Percentiles rank a stretch among this genome's conserved stretches.
phyloP scores from a whole-genome alignment of 2,113 vertebrate genomes.

The Limnothrissa miodon region DNA sequence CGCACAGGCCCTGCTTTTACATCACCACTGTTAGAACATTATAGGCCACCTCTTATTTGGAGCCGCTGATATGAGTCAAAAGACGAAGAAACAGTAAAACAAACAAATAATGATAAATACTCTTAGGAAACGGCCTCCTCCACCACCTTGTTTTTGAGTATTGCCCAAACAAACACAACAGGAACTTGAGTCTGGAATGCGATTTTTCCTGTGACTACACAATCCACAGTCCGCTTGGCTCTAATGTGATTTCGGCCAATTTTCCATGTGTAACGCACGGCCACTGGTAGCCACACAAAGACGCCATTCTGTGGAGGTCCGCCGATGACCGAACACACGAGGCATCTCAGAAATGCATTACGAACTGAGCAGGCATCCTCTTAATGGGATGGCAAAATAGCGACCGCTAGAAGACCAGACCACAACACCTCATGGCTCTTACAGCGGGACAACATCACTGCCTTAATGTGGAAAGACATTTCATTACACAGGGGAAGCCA shows the following conservation, averaged over 20 bases:
- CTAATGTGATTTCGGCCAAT: conserved; percentile 30
- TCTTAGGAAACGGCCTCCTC: not conserved
- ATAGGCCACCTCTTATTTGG: not conserved
- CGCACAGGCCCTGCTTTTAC: not conserved
- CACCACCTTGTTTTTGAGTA: not conserved
- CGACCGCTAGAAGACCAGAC: not conserved
- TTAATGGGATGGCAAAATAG: not conserved
- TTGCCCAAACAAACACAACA: too few relatives aligned
- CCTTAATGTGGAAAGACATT: not conserved
- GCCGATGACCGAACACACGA: not conserved
- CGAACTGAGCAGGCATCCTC: not conserved
- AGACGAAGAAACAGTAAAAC: not conserved
- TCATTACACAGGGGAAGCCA: not conserved
- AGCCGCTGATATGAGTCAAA: not conserved
- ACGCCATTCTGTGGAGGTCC: not conserved
- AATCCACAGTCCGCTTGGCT: not conserved
- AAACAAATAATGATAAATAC: not conserved
- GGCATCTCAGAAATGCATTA: not conserved
- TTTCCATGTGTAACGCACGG: not conserved
- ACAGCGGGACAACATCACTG: not conserved
- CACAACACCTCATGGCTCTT: not conserved
- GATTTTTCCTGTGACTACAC: not conserved
- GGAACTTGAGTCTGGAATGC: not conserved
- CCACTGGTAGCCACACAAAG: not conserved
- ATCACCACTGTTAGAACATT: not conserved